Evolutionary conservation across 2,113 vertebrate genomes (phyloP).

Genomic region (Blennius ocellaris): DNA sequence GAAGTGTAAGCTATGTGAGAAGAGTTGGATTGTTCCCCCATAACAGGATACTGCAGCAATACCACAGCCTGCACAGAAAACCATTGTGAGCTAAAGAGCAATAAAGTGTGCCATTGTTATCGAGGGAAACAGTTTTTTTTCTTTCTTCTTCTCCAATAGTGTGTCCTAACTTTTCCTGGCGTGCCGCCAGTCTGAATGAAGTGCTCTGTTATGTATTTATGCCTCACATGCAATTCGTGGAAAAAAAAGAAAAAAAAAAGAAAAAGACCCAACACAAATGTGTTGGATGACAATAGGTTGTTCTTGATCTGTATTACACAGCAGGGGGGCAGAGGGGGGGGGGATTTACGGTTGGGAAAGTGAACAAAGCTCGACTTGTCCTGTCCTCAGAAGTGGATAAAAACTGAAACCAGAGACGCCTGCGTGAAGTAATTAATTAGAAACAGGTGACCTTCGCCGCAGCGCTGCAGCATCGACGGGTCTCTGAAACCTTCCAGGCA

Average conservation of each 20-base stretch:
- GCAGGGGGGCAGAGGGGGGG: too few relatives aligned
- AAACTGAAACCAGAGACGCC: conserved; percentile 47
- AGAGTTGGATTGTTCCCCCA: conserved; percentile 77
- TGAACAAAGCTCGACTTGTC: conserved; percentile 39
- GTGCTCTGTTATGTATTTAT: conserved; percentile 49
- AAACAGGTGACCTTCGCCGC: conserved; percentile 71
- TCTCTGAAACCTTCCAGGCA: conserved; percentile 51
- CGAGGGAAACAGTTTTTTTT: conserved; percentile 59
- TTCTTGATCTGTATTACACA: conserved; percentile 45
- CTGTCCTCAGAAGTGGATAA: conserved; percentile 32
- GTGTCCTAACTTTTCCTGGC: conserved; percentile 76
- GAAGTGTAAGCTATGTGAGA: conserved; percentile 71
- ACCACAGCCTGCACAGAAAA: conserved; percentile 70
- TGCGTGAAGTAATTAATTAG: conserved; percentile 67
- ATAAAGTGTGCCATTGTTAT: conserved; percentile 81
- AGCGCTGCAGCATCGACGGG: conserved; percentile 49
- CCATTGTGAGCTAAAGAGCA: conserved; percentile 74
- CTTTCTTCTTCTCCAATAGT: conserved; percentile 39
- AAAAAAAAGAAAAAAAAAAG: conserved; percentile 27
- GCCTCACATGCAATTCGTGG: conserved; percentile 56
- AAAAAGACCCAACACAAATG: conserved; percentile 17
- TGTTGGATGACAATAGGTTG: conserved; percentile 31
- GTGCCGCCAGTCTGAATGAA: conserved; percentile 65
- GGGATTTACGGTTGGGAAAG: conserved; percentile 20
- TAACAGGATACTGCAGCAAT: conserved; percentile 81